phyloP scores from a whole-genome alignment of 2,888 invertebrate species.

The Ophioninae sp. region DNA sequence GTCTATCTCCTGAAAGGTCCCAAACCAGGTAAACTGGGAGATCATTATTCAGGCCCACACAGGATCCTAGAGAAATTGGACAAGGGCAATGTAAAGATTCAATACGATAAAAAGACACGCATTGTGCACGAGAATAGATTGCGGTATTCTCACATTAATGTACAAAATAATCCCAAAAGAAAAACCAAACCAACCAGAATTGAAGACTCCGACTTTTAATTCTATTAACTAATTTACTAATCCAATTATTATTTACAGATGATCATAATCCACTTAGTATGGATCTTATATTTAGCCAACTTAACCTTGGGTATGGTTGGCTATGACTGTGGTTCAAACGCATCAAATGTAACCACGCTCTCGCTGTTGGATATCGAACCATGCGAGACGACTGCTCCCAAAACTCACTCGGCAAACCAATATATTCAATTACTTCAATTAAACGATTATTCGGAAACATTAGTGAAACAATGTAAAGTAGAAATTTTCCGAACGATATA shows the following conservation, averaged over 20 bases:
- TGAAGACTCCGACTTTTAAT: no score
- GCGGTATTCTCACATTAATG: not conserved
- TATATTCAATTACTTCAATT: conserved; percentile 18
- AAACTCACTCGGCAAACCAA: not conserved
- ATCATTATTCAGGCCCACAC: conserved; percentile 59
- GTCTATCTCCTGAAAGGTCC: conserved; percentile 56
- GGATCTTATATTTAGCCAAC: not conserved
- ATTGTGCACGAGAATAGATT: conserved; percentile 22
- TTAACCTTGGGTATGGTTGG: conserved; percentile 37
- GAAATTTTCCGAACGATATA: conserved; percentile 52
- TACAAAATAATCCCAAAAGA: not conserved
- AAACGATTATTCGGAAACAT: conserved; percentile 15
- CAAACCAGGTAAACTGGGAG: conserved; percentile 53
- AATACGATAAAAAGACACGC: not conserved
- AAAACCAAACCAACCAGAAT: no score
- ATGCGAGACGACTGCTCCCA: not conserved
- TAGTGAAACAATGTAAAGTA: conserved; percentile 47
- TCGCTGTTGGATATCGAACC: conserved; percentile 24
- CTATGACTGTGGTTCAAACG: conserved; percentile 46
- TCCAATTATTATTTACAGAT: not conserved
- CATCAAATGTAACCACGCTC: conserved; percentile 44
- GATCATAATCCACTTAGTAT: not conserved
- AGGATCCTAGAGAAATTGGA: conserved; percentile 50
- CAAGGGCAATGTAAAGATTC: conserved; percentile 49
- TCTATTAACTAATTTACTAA: no score